Base-by-base conservation (phyloP, 2,888 invertebrate species). In the Euzetes globulus region DNA sequence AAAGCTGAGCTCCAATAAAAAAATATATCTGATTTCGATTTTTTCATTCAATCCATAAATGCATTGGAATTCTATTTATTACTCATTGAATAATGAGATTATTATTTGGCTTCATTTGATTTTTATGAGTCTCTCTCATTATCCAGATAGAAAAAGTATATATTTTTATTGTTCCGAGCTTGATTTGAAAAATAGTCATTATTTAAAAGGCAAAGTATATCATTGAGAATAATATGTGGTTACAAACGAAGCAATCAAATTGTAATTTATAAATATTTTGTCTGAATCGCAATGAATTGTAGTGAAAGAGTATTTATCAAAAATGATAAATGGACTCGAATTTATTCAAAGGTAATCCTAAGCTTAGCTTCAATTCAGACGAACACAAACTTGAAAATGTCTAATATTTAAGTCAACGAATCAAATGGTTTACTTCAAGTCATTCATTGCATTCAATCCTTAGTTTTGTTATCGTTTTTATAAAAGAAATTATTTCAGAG, bases 381-480 rank as follows among this genome's bases (percentile, higher is more conserved):
- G 19, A 52, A 52, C 19, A n/a, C n/a, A 52, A 52, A 52, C 6
- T 52, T 52, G 19, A 52, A 52, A 52, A 52, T n/a, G 19, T 52
- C n/a, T 52, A 6, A 11, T 47, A 15, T 47, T 15, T 15, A 47
- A 47, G 47, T 47, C 6, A 52, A 52, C 52, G n/a, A 52, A 19
- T 52, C 52, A 52, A 52, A 52, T 47, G 47, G 33, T 47, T 11
- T 15, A 47, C 47, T 47, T 47, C 47, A 47, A 52, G 52, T 52
- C 52, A 52, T 52, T 52, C 9, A 52, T 52, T 52, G 52, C 52
- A n/a, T 52, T 52, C 52, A 52, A 47, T 47, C 47, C 47, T 33
- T 17, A 47, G 47, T 47, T 47, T 47, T 47, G 15, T 47, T 15
- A 47, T 47, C 47, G 17, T 47, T 47, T 52, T 33, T 52, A n/a